phyloP scores from a whole-genome alignment of 1,140 invertebrate genomes.

The Drosophila lini region DNA sequence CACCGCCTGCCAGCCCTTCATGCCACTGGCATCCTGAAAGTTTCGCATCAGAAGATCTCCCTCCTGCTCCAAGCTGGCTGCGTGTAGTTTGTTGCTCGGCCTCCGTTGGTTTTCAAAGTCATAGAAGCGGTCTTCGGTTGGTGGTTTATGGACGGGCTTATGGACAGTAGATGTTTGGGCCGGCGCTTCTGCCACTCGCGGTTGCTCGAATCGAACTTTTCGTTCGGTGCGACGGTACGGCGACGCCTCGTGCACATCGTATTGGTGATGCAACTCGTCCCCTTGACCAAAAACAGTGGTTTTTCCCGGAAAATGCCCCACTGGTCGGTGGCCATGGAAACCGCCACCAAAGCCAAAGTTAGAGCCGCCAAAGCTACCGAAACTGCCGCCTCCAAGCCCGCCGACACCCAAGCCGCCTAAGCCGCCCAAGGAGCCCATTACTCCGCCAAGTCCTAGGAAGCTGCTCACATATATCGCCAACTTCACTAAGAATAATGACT shows the following conservation, averaged over 20 bases:
- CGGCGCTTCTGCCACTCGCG: constrained; percentile 27
- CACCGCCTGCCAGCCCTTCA: constrained; percentile 77
- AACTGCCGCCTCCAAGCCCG: constrained; percentile 34
- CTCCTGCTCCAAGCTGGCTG: constrained; percentile 42
- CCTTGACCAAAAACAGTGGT: constrained; percentile 53
- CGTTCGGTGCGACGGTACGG: constrained; percentile 77
- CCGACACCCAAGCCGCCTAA: constrained; percentile 60
- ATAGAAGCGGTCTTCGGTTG: constrained; percentile 74
- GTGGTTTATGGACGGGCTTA: constrained; percentile 12
- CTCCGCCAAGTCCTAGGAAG: constrained; percentile 86
- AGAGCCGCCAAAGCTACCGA: constrained; percentile 44
- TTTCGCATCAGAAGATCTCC: constrained; percentile 48
- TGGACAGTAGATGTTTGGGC: not conserved
- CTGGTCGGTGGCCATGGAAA: constrained; percentile 44
- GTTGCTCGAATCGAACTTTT: constrained; percentile 71
- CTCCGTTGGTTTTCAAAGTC: constrained; percentile 74
- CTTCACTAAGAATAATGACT: constrained; percentile 90
- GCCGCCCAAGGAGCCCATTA: constrained; percentile 75
- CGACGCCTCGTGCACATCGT: constrained; percentile 63
- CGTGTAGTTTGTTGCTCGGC: constrained; percentile 35
- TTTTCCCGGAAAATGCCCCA: constrained; percentile 69
- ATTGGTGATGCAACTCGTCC: constrained; percentile 71
- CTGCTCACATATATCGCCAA: constrained; percentile 88
- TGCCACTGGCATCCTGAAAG: constrained; percentile 41
- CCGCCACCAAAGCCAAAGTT: constrained; percentile 48